phyloP scores from a whole-genome alignment of 2,888 invertebrate species.

The Diaprepes abbreviatus region DNA sequence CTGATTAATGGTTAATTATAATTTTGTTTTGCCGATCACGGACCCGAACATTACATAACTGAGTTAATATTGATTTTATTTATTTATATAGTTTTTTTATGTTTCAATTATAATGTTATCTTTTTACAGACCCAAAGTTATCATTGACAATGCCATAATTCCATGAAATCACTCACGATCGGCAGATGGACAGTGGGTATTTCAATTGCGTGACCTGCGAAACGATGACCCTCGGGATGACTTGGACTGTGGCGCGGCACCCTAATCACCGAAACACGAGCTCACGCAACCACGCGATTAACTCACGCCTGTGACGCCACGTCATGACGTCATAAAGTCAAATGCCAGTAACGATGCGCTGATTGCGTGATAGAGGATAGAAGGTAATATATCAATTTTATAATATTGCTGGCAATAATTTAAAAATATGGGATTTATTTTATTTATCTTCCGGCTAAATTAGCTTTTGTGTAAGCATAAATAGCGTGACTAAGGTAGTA shows the following conservation, averaged over 20 bases:
- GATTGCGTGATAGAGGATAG: slow-evolving; percentile 12
- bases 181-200: slow-evolving; percentile 20
- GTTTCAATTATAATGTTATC: too few species aligned
- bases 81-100: too few species aligned
- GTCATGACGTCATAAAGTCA: slow-evolving; percentile 26
- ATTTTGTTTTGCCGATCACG: too few species aligned
- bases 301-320: slow-evolving; percentile 14
- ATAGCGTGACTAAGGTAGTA: too few species aligned
- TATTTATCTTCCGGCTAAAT: too few species aligned
- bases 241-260: neutral
- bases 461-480: too few species aligned
- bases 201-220: slow-evolving; percentile 15
- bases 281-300: slow-evolving; percentile 17
- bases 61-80: too few species aligned
- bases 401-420: neutral
- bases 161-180: neutral
- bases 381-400: neutral
- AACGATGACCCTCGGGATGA: slow-evolving; percentile 18
- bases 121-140: too few species aligned
- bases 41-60: too few species aligned
- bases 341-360: neutral
- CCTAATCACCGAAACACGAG: neutral
- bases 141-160: neutral
- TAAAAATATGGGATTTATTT: too few species aligned
- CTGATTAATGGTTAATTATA: too few species aligned